Percentiles rank a stretch among this genome's conserved stretches.
Evolutionary conservation across 2,113 vertebrate species (phyloP).

Genomic region (Genyomyrus donnyi): DNA sequence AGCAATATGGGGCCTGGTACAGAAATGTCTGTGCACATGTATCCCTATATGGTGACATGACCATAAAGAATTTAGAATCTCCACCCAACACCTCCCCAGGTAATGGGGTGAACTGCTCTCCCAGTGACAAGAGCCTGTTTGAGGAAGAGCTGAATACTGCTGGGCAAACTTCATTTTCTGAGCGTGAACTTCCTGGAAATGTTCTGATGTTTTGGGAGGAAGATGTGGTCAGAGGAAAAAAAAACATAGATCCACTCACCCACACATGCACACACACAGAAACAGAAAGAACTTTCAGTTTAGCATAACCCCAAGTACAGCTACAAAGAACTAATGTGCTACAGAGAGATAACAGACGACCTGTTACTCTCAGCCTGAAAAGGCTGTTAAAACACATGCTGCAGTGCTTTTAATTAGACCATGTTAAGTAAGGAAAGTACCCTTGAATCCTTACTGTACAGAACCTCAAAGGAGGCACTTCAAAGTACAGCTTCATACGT

Average conservation of each 20-base stretch:
- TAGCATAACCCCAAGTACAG: background rate
- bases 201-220: background rate
- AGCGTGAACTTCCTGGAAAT: background rate
- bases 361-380: background rate
- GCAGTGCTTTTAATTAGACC: background rate
- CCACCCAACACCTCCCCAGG: no score
- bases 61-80: no score
- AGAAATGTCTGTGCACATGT: no score
- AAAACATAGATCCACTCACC: background rate
- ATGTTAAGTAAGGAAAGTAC: background rate
- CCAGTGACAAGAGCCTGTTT: no score
- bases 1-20: no score
- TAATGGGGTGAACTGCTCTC: no score
- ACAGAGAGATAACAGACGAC: background rate
- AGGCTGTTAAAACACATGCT: background rate
- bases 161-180: background rate
- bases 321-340: background rate
- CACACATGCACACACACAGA: background rate
- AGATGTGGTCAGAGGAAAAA: background rate
- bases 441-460: constrained; percentile 1
- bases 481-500: background rate
- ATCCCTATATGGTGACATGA: no score
- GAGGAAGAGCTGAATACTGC: no score
- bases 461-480: constrained; percentile 4
- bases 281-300: background rate